Evolutionary conservation across 2,888 invertebrate genomes (phyloP).

Genomic region (Ctenicera cuprea): DNA sequence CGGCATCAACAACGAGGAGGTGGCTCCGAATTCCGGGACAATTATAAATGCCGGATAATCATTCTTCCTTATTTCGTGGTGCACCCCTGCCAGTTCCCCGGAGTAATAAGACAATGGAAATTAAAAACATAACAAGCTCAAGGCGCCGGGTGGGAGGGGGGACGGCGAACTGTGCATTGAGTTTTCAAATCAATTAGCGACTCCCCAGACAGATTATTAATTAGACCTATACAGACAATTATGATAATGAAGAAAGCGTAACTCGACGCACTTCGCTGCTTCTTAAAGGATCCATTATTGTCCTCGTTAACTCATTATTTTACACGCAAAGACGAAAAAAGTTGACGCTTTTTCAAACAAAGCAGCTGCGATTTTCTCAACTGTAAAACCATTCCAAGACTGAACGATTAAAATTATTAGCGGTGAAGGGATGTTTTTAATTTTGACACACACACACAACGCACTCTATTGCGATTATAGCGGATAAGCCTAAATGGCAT

Average conservation of each 20-base stretch:
- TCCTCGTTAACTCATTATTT: constrained; percentile 32
- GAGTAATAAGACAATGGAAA: constrained; percentile 44
- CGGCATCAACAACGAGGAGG: constrained; percentile 29
- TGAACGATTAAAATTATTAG: background rate
- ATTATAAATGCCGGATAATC: constrained; percentile 44
- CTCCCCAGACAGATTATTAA: constrained; percentile 34
- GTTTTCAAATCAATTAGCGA: constrained; percentile 40
- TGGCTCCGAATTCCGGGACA: constrained; percentile 25
- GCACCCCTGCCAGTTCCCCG: constrained; percentile 17
- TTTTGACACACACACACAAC: background rate
- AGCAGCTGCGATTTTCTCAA: constrained; percentile 3
- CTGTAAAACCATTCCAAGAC: background rate
- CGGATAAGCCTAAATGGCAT: constrained; percentile 27
- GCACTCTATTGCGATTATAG: background rate
- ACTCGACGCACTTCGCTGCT: constrained; percentile 28
- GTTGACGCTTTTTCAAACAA: background rate
- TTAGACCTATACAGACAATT: constrained; percentile 38
- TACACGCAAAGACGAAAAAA: constrained; percentile 10
- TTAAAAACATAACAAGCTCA: constrained; percentile 40
- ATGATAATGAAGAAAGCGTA: constrained; percentile 27
- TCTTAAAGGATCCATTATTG: constrained; percentile 31
- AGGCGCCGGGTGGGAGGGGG: background rate
- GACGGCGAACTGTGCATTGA: constrained; percentile 8
- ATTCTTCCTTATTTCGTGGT: constrained; percentile 33
- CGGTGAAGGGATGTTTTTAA: background rate